Evolutionary conservation across 2,113 vertebrate genomes (phyloP).

Genomic region (Steatornis caripensis): DNA sequence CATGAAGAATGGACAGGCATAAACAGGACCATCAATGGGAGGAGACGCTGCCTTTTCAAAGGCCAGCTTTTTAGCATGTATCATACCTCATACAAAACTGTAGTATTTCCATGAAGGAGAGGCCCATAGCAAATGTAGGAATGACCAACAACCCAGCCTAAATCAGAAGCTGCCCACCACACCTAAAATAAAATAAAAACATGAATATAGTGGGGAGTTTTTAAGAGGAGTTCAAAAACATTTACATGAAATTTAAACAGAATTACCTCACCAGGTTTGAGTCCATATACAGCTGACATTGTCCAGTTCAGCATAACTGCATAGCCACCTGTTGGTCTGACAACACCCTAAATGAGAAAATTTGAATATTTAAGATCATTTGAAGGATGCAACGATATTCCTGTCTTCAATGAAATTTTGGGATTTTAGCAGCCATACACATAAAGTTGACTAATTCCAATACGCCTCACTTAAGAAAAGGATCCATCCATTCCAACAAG

Average conservation of each 20-base stretch:
- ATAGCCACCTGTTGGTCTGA: constrained; percentile 91
- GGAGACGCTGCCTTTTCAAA: not conserved
- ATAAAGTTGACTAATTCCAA: not conserved
- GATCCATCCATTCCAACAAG: not conserved
- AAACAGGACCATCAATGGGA: not conserved
- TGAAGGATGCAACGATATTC: not conserved
- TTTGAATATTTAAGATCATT: not conserved
- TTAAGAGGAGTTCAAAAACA: not conserved
- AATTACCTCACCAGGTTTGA: constrained; percentile 90
- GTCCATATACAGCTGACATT: constrained; percentile 92
- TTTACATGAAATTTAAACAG: not conserved
- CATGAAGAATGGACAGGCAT: not conserved
- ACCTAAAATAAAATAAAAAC: constrained; percentile 75
- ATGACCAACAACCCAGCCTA: constrained; percentile 98
- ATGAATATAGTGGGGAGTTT: not conserved
- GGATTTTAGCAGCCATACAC: not conserved
- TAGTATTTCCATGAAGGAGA: constrained; percentile 91
- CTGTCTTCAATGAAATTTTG: not conserved
- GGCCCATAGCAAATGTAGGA: constrained; percentile 97
- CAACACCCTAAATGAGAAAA: constrained; percentile 81
- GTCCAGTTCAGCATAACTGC: constrained; percentile 97
- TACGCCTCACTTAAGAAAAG: not conserved
- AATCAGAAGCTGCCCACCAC: constrained; percentile 97
- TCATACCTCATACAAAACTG: constrained; percentile 91
- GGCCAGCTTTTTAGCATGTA: not conserved